phyloP scores from a whole-genome alignment of 37 sponge, comb jelly and placozoan genomes.

The Mnemiopsis leidyi region DNA sequence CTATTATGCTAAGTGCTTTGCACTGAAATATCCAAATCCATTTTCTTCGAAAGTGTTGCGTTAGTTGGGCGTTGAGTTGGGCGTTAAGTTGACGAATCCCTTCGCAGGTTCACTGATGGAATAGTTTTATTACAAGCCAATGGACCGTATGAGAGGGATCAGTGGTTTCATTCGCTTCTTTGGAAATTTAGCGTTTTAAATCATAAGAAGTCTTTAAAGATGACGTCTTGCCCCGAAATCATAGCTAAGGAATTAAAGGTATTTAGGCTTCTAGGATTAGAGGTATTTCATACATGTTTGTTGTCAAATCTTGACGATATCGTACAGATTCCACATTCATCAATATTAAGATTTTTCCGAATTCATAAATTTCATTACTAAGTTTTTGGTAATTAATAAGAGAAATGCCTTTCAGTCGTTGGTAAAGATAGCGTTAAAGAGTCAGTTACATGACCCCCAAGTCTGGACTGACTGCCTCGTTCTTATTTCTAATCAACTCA shows the following conservation, averaged over 20 bases:
- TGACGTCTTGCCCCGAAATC: slow-evolving; percentile 44
- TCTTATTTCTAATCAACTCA: slow-evolving; percentile 17
- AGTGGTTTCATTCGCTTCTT: slow-evolving; percentile 17
- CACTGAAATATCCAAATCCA: no score
- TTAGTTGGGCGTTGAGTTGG: background rate
- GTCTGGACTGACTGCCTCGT: slow-evolving; percentile 41
- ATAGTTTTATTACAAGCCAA: slow-evolving; percentile 30
- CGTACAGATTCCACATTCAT: no score
- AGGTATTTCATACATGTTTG: no score
- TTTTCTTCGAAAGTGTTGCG: no score
- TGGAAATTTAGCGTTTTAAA: slow-evolving; percentile 29
- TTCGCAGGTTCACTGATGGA: slow-evolving; percentile 26
- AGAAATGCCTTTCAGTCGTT: background rate
- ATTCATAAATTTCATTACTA: no score
- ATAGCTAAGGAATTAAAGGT: slow-evolving; percentile 38
- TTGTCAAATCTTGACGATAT: no score
- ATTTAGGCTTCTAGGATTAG: no score
- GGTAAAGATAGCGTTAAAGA: slow-evolving; percentile 25
- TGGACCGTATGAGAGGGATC: slow-evolving; percentile 11
- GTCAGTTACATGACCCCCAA: slow-evolving; percentile 52
- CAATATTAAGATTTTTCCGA: no score
- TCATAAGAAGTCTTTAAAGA: slow-evolving; percentile 11
- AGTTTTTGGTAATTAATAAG: no score
- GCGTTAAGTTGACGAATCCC: background rate
- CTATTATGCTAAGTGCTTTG: no score